Percentiles rank a stretch among this genome's conserved stretches.
Evolutionary conservation across 2,113 vertebrate species (phyloP).

Genomic region (Beaufortia kweichowensis): DNA sequence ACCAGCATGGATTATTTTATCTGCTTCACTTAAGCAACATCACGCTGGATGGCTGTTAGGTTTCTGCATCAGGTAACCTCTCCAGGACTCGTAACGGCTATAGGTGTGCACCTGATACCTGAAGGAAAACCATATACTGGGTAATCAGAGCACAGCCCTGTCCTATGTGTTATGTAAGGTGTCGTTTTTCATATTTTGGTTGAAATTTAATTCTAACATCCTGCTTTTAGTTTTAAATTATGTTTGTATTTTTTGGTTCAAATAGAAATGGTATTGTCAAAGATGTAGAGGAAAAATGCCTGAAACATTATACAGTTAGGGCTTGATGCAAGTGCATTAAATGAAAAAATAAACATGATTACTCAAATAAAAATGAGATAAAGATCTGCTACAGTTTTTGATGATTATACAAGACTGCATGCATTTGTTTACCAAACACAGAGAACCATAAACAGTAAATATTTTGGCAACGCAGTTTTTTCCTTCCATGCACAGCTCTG

Average conservation of each 20-base stretch:
- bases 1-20: neutral
- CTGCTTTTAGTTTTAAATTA: too few relatives aligned
- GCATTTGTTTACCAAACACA: neutral
- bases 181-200: constrained; percentile 15
- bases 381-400: neutral
- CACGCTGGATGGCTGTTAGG: constrained; percentile 41
- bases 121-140: neutral
- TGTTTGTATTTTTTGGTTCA: too few relatives aligned
- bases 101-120: constrained; percentile 34
- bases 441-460: constrained; percentile 11
- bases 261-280: too few relatives aligned
- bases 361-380: too few relatives aligned
- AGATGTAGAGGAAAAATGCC: too few relatives aligned
- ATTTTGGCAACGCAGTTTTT: constrained; percentile 2
- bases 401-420: neutral
- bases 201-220: neutral
- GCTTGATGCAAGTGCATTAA: too few relatives aligned
- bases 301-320: too few relatives aligned
- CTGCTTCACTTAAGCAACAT: neutral
- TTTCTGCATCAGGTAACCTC: constrained; percentile 50
- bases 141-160: neutral
- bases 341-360: too few relatives aligned
- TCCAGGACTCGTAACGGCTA: neutral
- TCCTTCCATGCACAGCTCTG: neutral
- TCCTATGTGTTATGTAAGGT: neutral